phyloP scores from a whole-genome alignment of 2,113 vertebrate genomes.

The Caretta caretta region DNA sequence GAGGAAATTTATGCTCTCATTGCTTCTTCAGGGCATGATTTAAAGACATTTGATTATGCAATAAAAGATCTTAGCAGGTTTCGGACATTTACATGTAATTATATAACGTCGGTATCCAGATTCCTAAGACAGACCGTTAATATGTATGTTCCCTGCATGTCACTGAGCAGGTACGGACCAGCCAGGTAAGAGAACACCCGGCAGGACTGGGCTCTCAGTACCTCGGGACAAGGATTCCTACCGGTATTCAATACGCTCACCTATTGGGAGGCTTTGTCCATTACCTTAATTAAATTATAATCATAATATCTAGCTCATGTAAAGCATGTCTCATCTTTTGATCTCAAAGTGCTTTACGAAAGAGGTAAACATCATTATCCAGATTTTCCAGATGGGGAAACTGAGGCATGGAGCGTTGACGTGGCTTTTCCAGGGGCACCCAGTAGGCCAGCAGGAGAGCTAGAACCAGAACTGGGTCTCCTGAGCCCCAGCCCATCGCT shows the following conservation, averaged over 20 bases:
- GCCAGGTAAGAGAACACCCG: no score
- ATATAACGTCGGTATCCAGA: background rate
- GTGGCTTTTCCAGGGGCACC: background rate
- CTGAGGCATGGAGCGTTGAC: background rate
- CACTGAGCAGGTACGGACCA: no score
- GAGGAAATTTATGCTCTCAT: conserved; percentile 24
- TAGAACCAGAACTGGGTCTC: background rate
- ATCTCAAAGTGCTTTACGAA: background rate
- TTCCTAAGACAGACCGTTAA: background rate
- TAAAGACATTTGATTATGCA: background rate
- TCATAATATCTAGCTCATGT: no score
- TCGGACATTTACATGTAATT: background rate
- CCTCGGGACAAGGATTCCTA: no score
- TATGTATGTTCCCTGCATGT: background rate
- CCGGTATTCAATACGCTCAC: background rate
- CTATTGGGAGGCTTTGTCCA: background rate
- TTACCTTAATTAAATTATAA: no score
- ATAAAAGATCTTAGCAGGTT: background rate
- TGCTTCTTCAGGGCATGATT: conserved; percentile 5
- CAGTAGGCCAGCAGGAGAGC: background rate
- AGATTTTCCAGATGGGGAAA: background rate
- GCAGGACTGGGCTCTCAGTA: background rate
- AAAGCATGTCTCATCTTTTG: no score
- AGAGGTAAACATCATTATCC: background rate
- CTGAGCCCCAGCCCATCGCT: no score